These are phyloP conservation scores for Cryptocephalus moraei DNA, from an alignment of 2,888 invertebrate genomes.

Conservation along the genomic window DNA sequence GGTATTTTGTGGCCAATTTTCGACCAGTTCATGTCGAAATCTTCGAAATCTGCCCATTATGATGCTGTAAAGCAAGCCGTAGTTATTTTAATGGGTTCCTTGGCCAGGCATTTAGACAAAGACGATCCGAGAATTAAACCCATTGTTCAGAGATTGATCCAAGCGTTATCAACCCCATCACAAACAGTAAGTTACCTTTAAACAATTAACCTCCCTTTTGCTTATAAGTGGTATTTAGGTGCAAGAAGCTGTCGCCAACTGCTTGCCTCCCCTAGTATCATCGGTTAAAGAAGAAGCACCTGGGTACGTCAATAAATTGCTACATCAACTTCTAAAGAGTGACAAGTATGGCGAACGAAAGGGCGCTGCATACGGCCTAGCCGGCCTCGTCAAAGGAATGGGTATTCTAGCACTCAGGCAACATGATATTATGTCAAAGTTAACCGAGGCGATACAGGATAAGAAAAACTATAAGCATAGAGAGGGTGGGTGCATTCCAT, in stretches of 20 bases:
- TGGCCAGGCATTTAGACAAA: conserved; percentile 91
- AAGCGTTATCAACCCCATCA: conserved; percentile 90
- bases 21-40: conserved; percentile 86
- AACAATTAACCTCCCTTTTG: not conserved
- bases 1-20: conserved; percentile 79
- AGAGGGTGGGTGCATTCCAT: conserved; percentile 53
- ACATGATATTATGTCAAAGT: conserved; percentile 87
- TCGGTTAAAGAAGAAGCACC: conserved; percentile 88
- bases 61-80: conserved; percentile 94
- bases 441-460: conserved; percentile 90
- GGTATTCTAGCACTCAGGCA: conserved; percentile 93
- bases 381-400: conserved; percentile 92
- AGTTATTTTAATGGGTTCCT: conserved; percentile 92
- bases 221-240: conserved; percentile 32
- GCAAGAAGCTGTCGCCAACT: conserved; percentile 95
- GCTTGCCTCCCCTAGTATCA: conserved; percentile 86
- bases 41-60: conserved; percentile 80
- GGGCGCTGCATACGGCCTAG: conserved; percentile 96
- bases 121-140: conserved; percentile 84
- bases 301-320: conserved; percentile 74
- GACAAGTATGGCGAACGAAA: conserved; percentile 87
- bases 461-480: conserved; percentile 92
- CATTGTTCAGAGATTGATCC: conserved; percentile 83
- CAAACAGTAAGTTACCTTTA: conserved; percentile 53
- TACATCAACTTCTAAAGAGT: conserved; percentile 78